Conservation (phyloP, 2,888 invertebrate species). For the Calameuta pallipes region DNA sequence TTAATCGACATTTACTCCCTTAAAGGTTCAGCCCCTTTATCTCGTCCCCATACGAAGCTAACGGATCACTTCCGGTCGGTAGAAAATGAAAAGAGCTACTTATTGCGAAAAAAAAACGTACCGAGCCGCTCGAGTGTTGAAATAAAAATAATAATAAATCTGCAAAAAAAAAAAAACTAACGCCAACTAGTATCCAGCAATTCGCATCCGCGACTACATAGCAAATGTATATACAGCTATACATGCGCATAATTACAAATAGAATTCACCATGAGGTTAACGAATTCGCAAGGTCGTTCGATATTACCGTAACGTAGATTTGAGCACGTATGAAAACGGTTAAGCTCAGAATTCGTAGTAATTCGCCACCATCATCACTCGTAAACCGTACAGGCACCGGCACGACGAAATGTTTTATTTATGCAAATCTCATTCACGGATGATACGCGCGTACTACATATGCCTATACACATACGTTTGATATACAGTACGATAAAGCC, state of each 20-base stretch:
- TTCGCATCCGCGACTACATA: background rate
- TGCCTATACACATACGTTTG: background rate
- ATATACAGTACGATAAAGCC: background rate
- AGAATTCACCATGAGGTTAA: background rate
- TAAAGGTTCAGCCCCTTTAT: background rate
- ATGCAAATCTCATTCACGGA: slow-evolving; percentile 3
- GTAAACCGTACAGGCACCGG: slow-evolving; percentile 6
- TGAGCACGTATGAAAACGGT: background rate
- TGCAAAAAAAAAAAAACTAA: background rate
- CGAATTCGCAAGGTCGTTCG: background rate
- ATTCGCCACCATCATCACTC: background rate
- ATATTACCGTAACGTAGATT: background rate
- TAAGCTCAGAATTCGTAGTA: background rate
- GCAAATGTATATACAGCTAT: background rate
- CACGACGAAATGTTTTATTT: slow-evolving; percentile 27
- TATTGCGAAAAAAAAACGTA: background rate
- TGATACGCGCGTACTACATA: background rate
- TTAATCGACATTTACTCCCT: background rate
- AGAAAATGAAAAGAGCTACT: background rate
- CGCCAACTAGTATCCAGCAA: background rate
- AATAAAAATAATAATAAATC: background rate
- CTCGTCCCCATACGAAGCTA: background rate
- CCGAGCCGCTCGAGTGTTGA: background rate
- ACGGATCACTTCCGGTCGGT: background rate
- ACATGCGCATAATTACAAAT: background rate